Evolutionary conservation across 2,888 invertebrate genomes (phyloP).

Genomic region (Lissonota sp.): DNA sequence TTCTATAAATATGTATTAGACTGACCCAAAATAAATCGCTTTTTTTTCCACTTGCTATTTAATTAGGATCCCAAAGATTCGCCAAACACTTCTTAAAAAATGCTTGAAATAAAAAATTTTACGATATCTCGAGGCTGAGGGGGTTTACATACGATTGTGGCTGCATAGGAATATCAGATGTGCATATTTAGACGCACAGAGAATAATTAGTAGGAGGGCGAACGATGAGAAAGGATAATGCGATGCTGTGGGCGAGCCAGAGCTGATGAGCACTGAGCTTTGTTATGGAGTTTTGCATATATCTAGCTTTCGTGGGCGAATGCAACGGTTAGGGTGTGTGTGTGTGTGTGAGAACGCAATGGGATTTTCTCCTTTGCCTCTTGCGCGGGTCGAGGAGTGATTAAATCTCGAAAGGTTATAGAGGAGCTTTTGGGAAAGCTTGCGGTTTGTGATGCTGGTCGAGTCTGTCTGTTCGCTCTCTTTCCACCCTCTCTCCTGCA

Average conservation of each 20-base stretch:
- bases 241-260: constrained; percentile 5
- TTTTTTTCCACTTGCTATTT: background rate
- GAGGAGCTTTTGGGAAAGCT: constrained; percentile 20
- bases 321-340: too few species aligned
- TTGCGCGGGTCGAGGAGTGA: constrained; percentile 42
- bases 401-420: constrained; percentile 50
- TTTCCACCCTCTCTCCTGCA: background rate
- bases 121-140: background rate
- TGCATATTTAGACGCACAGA: background rate
- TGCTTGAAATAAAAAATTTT: background rate
- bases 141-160: background rate
- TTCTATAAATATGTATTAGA: constrained; percentile 4
- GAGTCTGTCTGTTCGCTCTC: background rate
- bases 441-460: constrained; percentile 26
- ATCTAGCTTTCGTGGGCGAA: background rate
- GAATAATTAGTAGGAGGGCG: background rate
- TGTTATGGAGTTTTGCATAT: background rate
- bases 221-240: background rate
- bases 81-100: background rate
- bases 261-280: constrained; percentile 3
- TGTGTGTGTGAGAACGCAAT: background rate
- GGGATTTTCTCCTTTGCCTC: constrained; percentile 1
- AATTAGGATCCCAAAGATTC: background rate
- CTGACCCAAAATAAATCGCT: constrained; percentile 11
- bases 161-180: background rate